Percentiles rank a stretch among this genome's conserved stretches.
Conservation (phyloP, 1,140 invertebrate genomes). For the Ditylenchus dipsaci region DNA sequence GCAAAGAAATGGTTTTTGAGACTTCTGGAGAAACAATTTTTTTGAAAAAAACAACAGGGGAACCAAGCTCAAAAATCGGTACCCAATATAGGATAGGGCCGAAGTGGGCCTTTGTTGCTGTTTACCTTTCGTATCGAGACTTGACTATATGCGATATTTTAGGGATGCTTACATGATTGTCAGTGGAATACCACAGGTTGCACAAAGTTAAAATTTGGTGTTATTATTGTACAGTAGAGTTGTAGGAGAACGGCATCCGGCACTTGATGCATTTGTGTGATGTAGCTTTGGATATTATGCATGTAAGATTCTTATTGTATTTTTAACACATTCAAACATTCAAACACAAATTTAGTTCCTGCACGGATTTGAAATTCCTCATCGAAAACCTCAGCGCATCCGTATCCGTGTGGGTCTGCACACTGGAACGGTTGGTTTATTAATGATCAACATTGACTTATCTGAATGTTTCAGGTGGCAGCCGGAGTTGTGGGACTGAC, state of each 20-base stretch:
- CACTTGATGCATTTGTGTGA: slow-evolving; percentile 49
- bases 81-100: no score
- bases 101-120: no score
- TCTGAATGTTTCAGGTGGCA: slow-evolving; percentile 40
- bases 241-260: slow-evolving; percentile 45
- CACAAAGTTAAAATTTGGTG: no score
- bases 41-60: no score
- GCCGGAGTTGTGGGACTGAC: slow-evolving; percentile 59
- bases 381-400: slow-evolving; percentile 40
- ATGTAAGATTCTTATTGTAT: slow-evolving; percentile 10
- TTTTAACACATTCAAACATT: neutral
- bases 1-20: no score
- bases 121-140: no score
- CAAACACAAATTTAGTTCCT: slow-evolving; percentile 39
- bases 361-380: slow-evolving; percentile 47
- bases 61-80: no score
- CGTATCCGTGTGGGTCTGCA: slow-evolving; percentile 71
- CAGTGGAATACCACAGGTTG: slow-evolving; percentile 47
- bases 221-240: neutral
- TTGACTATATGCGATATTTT: no score
- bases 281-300: slow-evolving; percentile 45
- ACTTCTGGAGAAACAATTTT: no score
- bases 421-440: slow-evolving; percentile 45
- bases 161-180: slow-evolving; percentile 56
- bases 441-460: neutral